A percentile compares a stretch with the other conserved stretches of the same genome.
Evolutionary conservation across 1,140 invertebrate species (phyloP).

Genomic region (Meloidogyne floridensis): DNA sequence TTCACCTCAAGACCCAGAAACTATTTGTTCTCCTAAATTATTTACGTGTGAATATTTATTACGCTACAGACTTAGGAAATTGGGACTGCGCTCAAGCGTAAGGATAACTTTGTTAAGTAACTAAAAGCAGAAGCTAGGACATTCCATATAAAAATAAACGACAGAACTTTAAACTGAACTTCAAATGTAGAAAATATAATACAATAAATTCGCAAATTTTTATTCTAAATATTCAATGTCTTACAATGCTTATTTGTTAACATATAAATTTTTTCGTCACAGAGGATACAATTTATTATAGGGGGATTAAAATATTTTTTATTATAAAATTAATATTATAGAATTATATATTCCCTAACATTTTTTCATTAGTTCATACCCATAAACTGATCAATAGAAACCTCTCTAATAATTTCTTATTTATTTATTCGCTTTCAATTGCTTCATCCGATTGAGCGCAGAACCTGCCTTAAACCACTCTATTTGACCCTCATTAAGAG

Average conservation of each 20-base stretch:
- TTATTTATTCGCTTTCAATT: constrained; percentile 47
- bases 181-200: background rate
- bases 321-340: background rate
- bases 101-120: too few species aligned
- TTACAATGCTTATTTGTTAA: background rate
- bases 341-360: background rate
- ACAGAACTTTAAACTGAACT: background rate
- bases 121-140: too few species aligned
- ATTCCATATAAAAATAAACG: too few species aligned
- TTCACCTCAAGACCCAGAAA: too few species aligned
- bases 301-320: background rate
- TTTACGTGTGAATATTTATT: too few species aligned
- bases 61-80: too few species aligned
- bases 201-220: background rate
- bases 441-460: constrained; percentile 89
- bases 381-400: background rate
- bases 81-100: too few species aligned
- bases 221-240: background rate
- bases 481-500: constrained; percentile 95
- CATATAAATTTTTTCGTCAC: background rate
- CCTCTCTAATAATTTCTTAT: constrained; percentile 10
- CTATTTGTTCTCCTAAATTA: too few species aligned
- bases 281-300: background rate
- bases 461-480: constrained; percentile 98
- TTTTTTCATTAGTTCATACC: constrained; percentile 1